Conservation (phyloP, 2,888 invertebrate species). For the Ephialtes manifestator region DNA sequence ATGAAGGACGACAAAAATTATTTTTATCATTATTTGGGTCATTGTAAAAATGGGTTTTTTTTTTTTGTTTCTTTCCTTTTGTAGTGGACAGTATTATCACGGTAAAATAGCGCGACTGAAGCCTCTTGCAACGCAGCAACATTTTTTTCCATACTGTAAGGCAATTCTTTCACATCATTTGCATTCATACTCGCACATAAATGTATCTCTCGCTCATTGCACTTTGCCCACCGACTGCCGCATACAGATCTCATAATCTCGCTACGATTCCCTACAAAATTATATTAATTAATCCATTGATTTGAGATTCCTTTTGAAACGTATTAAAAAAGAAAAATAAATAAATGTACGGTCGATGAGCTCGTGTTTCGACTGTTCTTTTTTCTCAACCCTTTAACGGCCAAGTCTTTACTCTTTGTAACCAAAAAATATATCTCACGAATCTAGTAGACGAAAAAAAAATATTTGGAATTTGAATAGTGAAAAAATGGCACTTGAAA, state of each 20-base stretch:
- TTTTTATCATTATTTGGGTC: conserved; percentile 25
- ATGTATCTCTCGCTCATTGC: conserved; percentile 58
- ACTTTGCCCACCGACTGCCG: conserved; percentile 57
- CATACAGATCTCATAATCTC: conserved; percentile 59
- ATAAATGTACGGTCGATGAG: not conserved
- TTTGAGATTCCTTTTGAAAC: conserved; percentile 13
- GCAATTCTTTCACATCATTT: conserved; percentile 61
- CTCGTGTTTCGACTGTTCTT: conserved; percentile 22
- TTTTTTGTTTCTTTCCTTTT: conserved; percentile 21
- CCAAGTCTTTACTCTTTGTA: no score
- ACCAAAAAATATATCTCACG: no score
- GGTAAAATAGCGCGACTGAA: conserved; percentile 55
- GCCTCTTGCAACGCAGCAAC: conserved; percentile 40
- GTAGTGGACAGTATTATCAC: conserved; percentile 60
- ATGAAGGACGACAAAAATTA: conserved; percentile 11
- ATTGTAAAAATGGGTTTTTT: conserved; percentile 55
- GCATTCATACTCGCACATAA: conserved; percentile 59
- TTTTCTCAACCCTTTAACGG: not conserved
- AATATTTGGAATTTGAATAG: no score
- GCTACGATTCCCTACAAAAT: conserved; percentile 3
- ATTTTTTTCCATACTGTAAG: conserved; percentile 64
- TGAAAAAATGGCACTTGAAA: no score
- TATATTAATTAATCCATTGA: not conserved
- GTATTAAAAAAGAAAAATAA: not conserved
- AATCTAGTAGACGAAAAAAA: no score